Conservation (phyloP, 2,113 vertebrate genomes). For the Dipodomys spectabilis region DNA sequence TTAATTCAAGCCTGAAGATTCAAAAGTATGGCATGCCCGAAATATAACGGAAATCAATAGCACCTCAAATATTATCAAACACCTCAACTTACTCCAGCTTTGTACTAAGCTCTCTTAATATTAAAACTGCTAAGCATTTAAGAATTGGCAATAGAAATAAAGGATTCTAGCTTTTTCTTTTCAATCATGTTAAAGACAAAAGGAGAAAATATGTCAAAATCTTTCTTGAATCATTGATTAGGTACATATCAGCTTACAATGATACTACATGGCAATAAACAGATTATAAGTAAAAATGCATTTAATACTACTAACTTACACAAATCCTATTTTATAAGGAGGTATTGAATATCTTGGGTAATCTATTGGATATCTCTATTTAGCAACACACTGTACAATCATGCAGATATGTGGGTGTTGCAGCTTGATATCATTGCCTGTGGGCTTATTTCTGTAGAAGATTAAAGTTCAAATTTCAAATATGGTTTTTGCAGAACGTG, state of each 20-base stretch:
- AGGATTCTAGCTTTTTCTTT: not conserved
- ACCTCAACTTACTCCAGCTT: not conserved
- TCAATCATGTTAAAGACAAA: not conserved
- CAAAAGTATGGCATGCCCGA: not conserved
- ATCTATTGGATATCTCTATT: no score
- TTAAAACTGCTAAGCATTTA: constrained; percentile 23
- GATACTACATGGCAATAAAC: not conserved
- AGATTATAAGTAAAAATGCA: not conserved
- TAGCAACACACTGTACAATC: not conserved
- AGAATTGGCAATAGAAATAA: constrained; percentile 23
- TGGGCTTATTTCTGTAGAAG: not conserved
- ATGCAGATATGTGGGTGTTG: not conserved
- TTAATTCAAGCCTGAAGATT: not conserved
- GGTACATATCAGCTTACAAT: not conserved
- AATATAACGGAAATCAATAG: constrained; percentile 5
- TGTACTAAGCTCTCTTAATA: not conserved
- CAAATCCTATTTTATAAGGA: not conserved
- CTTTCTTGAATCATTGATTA: not conserved
- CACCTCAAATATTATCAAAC: constrained; percentile 9
- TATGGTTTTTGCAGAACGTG: not conserved
- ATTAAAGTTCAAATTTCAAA: not conserved
- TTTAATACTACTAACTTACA: not conserved
- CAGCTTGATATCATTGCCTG: not conserved
- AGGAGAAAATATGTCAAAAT: not conserved
- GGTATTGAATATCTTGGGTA: not conserved